A percentile compares a stretch with the other conserved stretches of the same genome.
Evolutionary conservation across 1,140 invertebrate species (phyloP).

Genomic region (Nixonia krombeini): DNA sequence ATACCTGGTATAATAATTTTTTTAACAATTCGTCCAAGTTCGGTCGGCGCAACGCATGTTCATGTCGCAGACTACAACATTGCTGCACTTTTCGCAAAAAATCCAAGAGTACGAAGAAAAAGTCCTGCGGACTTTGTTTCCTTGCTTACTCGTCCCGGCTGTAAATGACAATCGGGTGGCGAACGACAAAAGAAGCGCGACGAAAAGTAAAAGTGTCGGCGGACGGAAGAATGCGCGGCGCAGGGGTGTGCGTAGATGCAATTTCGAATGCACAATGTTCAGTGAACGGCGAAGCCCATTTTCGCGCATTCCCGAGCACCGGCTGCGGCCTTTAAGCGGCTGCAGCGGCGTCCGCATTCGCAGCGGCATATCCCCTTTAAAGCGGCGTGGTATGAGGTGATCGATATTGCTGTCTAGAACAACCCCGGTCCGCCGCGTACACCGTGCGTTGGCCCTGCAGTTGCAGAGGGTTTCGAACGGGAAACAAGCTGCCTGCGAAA

Average conservation of each 20-base stretch:
- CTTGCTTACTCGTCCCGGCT: too few species aligned
- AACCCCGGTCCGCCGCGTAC: constrained; percentile 37
- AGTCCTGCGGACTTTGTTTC: too few species aligned
- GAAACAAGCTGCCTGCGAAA: constrained; percentile 38
- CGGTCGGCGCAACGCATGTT: too few species aligned
- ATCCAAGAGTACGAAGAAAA: too few species aligned
- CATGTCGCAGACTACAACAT: too few species aligned
- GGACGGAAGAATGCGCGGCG: too few species aligned
- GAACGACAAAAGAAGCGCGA: too few species aligned
- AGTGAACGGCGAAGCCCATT: constrained; percentile 37
- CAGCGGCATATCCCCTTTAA: constrained; percentile 57
- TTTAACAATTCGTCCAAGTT: too few species aligned
- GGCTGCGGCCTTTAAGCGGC: constrained; percentile 30
- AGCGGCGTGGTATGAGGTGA: constrained; percentile 37
- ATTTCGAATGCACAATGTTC: constrained; percentile 16
- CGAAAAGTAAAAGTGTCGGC: too few species aligned
- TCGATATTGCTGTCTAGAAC: constrained; percentile 65
- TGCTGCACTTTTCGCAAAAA: too few species aligned
- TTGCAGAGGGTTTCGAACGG: constrained; percentile 30
- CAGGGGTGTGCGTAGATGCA: constrained; percentile 6
- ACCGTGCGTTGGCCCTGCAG: constrained; percentile 28
- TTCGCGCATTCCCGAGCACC: constrained; percentile 14
- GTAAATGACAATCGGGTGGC: too few species aligned
- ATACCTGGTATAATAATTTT: too few species aligned
- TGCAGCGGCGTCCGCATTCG: constrained; percentile 19